Percentiles rank a stretch among this genome's conserved stretches.
Conservation (phyloP, 2,113 vertebrate species). For the Pachypanchax playfairii region DNA sequence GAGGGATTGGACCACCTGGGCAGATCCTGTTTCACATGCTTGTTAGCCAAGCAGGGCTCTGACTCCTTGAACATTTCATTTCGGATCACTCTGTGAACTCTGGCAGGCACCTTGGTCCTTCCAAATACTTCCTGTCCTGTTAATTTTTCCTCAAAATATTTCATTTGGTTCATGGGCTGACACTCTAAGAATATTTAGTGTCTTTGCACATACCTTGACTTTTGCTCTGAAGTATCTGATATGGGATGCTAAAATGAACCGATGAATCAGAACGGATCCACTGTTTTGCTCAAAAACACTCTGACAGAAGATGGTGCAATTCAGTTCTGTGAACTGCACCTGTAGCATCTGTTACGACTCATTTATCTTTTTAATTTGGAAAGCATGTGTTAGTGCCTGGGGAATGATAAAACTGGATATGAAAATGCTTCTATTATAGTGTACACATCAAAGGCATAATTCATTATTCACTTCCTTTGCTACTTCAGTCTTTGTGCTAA, state of each 20-base stretch:
- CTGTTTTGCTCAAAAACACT: not conserved
- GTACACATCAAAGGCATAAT: not conserved
- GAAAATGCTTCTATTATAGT: not conserved
- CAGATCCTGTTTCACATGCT: slow-evolving; percentile 25
- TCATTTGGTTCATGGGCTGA: not conserved
- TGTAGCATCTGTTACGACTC: not conserved
- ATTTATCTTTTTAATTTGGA: slow-evolving; percentile 10
- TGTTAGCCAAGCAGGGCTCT: slow-evolving; percentile 32
- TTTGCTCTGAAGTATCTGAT: not conserved
- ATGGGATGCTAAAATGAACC: not conserved
- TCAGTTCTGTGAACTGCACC: not conserved
- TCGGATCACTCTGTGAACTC: slow-evolving; percentile 19
- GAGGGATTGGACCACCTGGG: slow-evolving; percentile 37
- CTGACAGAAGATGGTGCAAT: not conserved
- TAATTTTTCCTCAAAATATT: slow-evolving; percentile 16
- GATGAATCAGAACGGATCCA: not conserved
- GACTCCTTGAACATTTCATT: slow-evolving; percentile 18
- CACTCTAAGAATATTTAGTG: not conserved
- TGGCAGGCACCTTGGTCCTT: not conserved
- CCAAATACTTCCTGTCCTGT: slow-evolving; percentile 4
- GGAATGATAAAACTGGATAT: not conserved
- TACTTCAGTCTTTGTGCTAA: not conserved
- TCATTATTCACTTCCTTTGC: not conserved
- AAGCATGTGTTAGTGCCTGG: not conserved
- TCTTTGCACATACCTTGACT: not conserved